Base-by-base conservation (phyloP, 2,797 vertebrate genomes). In the Trachops cirrhosus region DNA sequence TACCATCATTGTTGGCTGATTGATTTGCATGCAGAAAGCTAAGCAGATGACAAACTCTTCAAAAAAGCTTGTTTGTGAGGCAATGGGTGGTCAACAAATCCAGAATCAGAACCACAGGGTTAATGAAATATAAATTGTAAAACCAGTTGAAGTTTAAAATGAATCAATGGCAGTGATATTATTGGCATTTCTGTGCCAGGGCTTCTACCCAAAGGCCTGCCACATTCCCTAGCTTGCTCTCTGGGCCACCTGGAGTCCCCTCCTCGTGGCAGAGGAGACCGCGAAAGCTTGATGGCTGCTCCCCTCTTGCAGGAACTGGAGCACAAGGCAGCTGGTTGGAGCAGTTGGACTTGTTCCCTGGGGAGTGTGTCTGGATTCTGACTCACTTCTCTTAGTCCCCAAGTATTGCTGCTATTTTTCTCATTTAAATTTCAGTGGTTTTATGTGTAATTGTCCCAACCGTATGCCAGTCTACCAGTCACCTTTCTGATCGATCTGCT, bases 111-210 rank as follows among this genome's bases (percentile, higher is more conserved):
- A 89, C 64, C 32, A 26, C 19, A 41, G 70, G 85, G 19, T 70
- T 96, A 91, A 95, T 93, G 70, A 86, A 91, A 57, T 57, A 89
- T 24, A 52, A 71, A 88, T 80, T 96, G 71, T 93, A 96, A 96
- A 97, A 97, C 95, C 97, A 96, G 84, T 95, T 97, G 97, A 97
- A 98, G 87, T 98, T 98, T 97, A 97, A 98, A 98, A 95, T 97
- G 48, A 98, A 96, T 93, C 87, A 57, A 87, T 62, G 82, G 96
- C 41, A 12, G 91, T 86, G n/a, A 83, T 96, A 59, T 59, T 90
- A 5, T 10, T 54, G 86, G 84, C 9, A 3, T 87, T 64, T n/a
- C 14, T 22, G 26, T 32, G 57, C 64, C 75, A 50, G 57, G 44
- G 24, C 7, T 5, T 85, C 74, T 39, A 1, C 39, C 52, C 29